Evolutionary conservation across 2,113 vertebrate species (phyloP).

Genomic region (Phyllostomus hastatus): DNA sequence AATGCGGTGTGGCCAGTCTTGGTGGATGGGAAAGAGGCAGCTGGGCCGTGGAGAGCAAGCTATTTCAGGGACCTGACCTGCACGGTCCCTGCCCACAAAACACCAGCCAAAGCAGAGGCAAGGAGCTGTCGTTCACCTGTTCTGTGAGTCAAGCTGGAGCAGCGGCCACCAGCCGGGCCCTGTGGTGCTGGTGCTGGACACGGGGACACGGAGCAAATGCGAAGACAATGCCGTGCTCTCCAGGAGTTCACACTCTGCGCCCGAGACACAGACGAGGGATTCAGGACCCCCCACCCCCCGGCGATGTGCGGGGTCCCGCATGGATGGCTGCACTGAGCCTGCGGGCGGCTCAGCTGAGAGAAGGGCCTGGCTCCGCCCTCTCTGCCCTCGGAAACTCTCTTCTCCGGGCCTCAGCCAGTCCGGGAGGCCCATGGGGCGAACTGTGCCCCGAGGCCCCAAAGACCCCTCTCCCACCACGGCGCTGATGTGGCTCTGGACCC

Average conservation of each 20-base stretch:
- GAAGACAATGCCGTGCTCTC: neutral
- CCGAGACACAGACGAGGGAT: neutral
- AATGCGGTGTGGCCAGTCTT: neutral
- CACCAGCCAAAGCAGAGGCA: neutral
- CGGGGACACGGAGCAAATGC: neutral
- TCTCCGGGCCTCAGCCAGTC: neutral
- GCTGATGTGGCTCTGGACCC: fast-evolving
- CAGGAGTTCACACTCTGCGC: neutral
- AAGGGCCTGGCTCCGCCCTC: neutral
- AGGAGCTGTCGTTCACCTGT: neutral
- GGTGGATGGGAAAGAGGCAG: neutral
- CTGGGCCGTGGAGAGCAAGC: neutral
- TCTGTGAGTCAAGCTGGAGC: neutral
- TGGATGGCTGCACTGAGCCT: fast-evolving
- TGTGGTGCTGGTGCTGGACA: neutral
- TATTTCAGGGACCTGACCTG: neutral
- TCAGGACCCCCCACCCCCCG: neutral
- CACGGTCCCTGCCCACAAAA: neutral
- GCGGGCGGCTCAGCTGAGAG: neutral
- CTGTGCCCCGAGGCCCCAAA: fast-evolving
- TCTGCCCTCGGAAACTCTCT: too few species aligned
- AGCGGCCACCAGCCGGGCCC: neutral
- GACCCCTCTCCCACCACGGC: fast-evolving
- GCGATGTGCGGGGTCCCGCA: too few species aligned
- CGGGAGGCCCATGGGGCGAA: neutral